Base-by-base conservation (phyloP, 2,888 invertebrate species). In the Suillia variegata region DNA sequence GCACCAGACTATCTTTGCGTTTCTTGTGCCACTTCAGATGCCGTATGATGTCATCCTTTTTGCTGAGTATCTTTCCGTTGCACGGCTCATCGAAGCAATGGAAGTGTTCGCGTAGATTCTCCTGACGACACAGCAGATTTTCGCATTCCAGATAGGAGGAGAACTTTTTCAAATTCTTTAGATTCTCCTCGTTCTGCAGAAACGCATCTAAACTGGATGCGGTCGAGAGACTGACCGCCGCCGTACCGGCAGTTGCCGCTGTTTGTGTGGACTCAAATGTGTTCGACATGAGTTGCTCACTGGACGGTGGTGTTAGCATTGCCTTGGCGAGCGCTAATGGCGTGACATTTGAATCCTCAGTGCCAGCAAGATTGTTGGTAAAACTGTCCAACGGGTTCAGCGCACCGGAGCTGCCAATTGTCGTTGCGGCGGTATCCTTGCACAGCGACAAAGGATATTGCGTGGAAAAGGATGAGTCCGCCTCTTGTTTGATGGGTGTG, bases 21-120 rank as follows among this genome's bases (percentile, higher is more conserved):
- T 98, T 98, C 85, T 97, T 96, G 84, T 98, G 98, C 98, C 98
- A 98, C 85, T 98, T 98, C 79, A 96, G 95, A 82, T 98, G 98
- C 45, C 98, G 88, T 67, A 98, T 97, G 92, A 98, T 98, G 80
- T 98, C 98, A 81, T 98, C 98, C 79, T 98, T 97, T 83, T 98
- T 97, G 75, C 95, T 91, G 79, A 98, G 94, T n/a, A 97, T 94
- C 74, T 94, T 86, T 61, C 88, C 87, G 17, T 85, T 85, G 70
- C 87, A 87, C 66, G 87, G 87, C 80, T 86, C 85, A 57, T 83
- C 85, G 61, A 87, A 87, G 82, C 93, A 94, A 81, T 98, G 98
- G 83, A 96, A 98, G 80, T 98, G 98, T 79, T 98, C 98, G 71
- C 96, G 81, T 38, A 80, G 62, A 59, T 78, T 80, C 67, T 82